These are phyloP conservation scores for Scolopax mira DNA, from an alignment of 2,113 vertebrate genomes.

Conservation along the genomic window DNA sequence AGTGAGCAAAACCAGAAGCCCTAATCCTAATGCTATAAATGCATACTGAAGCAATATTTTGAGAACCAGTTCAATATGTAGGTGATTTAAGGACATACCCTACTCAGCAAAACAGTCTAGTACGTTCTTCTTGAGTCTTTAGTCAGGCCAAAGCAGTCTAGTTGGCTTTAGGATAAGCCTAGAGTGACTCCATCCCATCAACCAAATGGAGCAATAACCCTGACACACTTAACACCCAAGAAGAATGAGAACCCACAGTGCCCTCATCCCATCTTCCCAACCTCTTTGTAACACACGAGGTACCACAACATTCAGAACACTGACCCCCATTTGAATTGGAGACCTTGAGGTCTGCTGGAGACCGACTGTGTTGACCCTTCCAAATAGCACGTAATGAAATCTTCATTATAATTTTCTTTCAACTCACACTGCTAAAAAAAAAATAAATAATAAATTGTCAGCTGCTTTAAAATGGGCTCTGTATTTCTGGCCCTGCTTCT, in stretches of 20 bases:
- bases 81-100: neutral
- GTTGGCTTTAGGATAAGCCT: neutral
- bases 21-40: neutral
- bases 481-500: slow-evolving; percentile 55
- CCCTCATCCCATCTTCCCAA: neutral
- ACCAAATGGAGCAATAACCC: neutral
- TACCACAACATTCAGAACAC: neutral
- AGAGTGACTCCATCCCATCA: neutral
- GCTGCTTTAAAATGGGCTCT: slow-evolving; percentile 60
- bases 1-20: neutral
- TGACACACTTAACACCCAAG: neutral
- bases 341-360: neutral
- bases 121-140: neutral
- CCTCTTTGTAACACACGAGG: neutral
- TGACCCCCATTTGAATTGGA: neutral
- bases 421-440: slow-evolving; percentile 37
- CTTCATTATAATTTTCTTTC: slow-evolving; percentile 63
- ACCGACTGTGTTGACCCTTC: neutral
- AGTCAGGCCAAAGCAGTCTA: neutral
- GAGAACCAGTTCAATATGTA: neutral
- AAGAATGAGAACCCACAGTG: neutral
- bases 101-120: neutral
- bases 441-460: neutral
- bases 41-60: neutral
- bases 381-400: slow-evolving; percentile 47